Conservation (phyloP, 2,113 vertebrate species). For the Brienomyrus longianalis region DNA sequence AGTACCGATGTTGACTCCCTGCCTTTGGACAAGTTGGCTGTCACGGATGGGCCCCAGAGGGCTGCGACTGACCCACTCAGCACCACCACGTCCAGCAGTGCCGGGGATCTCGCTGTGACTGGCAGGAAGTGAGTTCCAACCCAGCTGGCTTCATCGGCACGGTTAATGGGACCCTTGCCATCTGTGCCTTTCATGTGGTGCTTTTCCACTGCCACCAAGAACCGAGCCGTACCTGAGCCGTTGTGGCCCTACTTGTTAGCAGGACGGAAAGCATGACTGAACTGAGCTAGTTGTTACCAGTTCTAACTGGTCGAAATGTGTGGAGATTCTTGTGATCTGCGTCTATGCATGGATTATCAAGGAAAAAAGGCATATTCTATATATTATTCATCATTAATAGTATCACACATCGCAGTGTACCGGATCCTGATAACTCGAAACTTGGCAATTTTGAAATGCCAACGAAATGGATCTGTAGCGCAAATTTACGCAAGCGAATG, state of each 20-base stretch:
- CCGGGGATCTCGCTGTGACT: constrained; percentile 43
- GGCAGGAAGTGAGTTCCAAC: constrained; percentile 52
- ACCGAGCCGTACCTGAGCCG: too few species aligned
- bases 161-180: background rate
- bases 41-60: constrained; percentile 33
- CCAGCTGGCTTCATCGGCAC: background rate
- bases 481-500: background rate
- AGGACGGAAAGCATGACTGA: background rate
- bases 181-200: background rate
- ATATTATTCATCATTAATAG: background rate
- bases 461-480: background rate
- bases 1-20: constrained; percentile 51
- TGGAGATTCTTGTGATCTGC: background rate
- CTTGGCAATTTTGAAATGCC: background rate
- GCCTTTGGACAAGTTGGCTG: constrained; percentile 55
- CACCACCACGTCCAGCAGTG: constrained; percentile 8
- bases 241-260: background rate
- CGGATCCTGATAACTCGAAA: background rate
- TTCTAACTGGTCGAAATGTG: background rate
- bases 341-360: background rate
- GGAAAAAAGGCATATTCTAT: background rate
- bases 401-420: background rate
- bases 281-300: too few species aligned
- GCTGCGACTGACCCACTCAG: constrained; percentile 28
- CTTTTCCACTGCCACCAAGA: background rate